Evolutionary conservation across 2,113 vertebrate genomes (phyloP).

Genomic region (Galemys pyrenaicus): DNA sequence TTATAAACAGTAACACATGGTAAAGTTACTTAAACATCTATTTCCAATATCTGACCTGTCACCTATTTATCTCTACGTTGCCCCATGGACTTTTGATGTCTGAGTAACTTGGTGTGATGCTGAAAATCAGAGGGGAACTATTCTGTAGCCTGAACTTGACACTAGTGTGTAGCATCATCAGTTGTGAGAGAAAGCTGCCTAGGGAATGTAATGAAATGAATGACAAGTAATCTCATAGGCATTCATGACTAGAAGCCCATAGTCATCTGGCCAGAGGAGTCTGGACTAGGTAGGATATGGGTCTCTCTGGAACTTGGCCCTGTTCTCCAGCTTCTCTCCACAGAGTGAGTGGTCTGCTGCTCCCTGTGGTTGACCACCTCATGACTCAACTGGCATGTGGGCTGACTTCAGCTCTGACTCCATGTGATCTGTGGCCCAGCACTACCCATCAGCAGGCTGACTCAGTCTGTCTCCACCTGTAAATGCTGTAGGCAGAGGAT

Average conservation of each 20-base stretch:
- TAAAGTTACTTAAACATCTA: background rate
- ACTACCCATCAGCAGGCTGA: background rate
- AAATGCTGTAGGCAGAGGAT: background rate
- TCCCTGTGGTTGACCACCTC: background rate
- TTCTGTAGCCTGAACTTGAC: background rate
- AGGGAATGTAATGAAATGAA: background rate
- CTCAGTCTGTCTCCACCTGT: background rate
- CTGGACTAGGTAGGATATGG: background rate
- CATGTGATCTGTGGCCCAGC: background rate
- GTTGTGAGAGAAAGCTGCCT: background rate
- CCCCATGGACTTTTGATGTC: background rate
- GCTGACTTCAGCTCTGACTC: background rate
- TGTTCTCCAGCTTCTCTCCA: background rate
- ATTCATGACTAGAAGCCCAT: background rate
- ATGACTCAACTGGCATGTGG: background rate
- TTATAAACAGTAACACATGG: background rate
- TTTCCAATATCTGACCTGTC: background rate
- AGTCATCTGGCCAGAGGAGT: background rate
- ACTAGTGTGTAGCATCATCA: background rate
- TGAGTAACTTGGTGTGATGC: background rate
- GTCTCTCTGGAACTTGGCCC: background rate
- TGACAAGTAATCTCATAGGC: background rate
- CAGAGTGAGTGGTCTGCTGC: background rate
- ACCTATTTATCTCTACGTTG: background rate
- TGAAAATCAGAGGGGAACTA: background rate